Evolutionary conservation across 2,113 vertebrate species (phyloP).

Genomic region (Oreocharis arfaki): DNA sequence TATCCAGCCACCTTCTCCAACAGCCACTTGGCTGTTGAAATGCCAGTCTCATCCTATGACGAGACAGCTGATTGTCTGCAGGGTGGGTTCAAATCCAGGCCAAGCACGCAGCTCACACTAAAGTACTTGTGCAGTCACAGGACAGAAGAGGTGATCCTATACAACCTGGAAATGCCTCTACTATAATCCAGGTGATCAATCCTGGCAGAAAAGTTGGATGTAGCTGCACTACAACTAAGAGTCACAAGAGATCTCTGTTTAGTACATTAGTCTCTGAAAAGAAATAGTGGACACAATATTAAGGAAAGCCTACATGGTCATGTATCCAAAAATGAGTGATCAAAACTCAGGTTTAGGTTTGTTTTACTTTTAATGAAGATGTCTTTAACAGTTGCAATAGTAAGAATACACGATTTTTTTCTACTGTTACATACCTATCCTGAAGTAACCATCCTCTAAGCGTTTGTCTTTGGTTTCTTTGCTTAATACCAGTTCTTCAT

Average conservation of each 20-base stretch:
- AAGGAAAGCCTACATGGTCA: not conserved
- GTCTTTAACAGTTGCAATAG: not conserved
- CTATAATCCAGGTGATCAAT: not conserved
- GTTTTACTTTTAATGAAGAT: not conserved
- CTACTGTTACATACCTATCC: conserved; percentile 79
- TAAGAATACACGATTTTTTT: not conserved
- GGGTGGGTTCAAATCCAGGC: not conserved
- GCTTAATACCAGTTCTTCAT: conserved; percentile 72
- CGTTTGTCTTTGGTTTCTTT: conserved; percentile 92
- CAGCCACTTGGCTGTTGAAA: not conserved
- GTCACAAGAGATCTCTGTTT: not conserved
- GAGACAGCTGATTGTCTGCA: not conserved
- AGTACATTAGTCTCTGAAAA: not conserved
- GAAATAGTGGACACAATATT: not conserved
- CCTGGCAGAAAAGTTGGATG: not conserved
- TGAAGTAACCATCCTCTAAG: conserved; percentile 91
- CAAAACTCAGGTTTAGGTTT: not conserved
- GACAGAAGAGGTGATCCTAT: not conserved
- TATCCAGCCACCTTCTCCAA: not conserved
- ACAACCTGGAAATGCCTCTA: not conserved
- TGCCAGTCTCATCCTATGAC: rapidly evolving
- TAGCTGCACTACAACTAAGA: not conserved
- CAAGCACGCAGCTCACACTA: not conserved
- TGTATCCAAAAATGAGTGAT: not conserved
- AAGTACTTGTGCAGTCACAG: not conserved